These are phyloP conservation scores for Lota lota DNA, from an alignment of 2,113 vertebrate species.

Conservation along the genomic window DNA sequence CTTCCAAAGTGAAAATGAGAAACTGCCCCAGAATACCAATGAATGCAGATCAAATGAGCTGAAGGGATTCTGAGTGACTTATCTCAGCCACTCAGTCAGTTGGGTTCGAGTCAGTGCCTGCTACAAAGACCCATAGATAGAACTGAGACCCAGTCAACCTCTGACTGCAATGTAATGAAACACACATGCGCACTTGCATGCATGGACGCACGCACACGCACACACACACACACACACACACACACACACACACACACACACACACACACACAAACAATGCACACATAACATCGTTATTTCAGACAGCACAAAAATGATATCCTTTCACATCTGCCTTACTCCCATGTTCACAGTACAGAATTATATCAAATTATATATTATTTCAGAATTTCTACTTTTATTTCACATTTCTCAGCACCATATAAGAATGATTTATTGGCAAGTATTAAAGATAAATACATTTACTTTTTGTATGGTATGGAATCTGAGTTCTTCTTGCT, in stretches of 20 bases:
- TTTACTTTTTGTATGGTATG: too few relatives aligned
- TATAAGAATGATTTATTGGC: too few relatives aligned
- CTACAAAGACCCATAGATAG: slow-evolving; percentile 46
- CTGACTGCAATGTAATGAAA: slow-evolving; percentile 22
- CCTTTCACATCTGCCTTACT: too few relatives aligned
- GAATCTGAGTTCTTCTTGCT: too few relatives aligned
- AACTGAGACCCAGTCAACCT: slow-evolving; percentile 18
- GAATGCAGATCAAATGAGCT: slow-evolving; percentile 55
- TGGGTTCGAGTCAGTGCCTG: slow-evolving; percentile 33
- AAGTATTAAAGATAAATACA: too few relatives aligned
- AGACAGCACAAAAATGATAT: too few relatives aligned
- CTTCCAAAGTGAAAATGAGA: slow-evolving; percentile 63
- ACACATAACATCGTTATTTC: too few relatives aligned
- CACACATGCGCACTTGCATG: neutral
- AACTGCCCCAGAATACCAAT: slow-evolving; percentile 63
- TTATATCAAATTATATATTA: too few relatives aligned
- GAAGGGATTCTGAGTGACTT: slow-evolving; percentile 42
- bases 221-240: slow-evolving; percentile 7
- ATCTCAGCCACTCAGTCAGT: slow-evolving; percentile 64
- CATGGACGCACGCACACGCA: slow-evolving; percentile 23
- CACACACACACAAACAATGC: too few relatives aligned
- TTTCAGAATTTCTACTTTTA: too few relatives aligned
- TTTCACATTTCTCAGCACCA: too few relatives aligned
- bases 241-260: neutral
- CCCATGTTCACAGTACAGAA: too few relatives aligned